A percentile compares a stretch with the other conserved stretches of the same genome.
phyloP scores from a whole-genome alignment of 2,888 invertebrate genomes.

The Trissolcus brochymenae region DNA sequence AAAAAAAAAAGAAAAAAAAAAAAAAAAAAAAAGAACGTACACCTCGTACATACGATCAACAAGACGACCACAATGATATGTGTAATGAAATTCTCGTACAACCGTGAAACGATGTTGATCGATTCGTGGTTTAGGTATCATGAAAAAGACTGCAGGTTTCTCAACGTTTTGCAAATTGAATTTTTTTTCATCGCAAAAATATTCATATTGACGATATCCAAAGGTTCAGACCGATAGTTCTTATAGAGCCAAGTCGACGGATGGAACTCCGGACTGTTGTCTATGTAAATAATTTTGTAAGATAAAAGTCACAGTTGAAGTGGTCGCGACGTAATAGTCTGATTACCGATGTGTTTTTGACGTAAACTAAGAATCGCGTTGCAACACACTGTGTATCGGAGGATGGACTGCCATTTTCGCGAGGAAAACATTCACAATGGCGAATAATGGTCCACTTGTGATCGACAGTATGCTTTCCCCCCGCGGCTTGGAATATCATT shows the following conservation, averaged over 20 bases:
- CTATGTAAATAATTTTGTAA: conserved; percentile 51
- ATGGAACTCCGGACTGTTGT: conserved; percentile 29
- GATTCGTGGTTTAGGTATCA: neutral
- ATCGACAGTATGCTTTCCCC: conserved; percentile 38
- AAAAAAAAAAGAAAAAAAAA: too few relatives aligned
- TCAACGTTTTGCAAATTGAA: neutral
- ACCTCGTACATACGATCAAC: conserved; percentile 30
- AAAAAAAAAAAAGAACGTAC: conserved; percentile 10
- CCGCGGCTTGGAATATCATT: conserved; percentile 37
- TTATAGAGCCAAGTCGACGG: conserved; percentile 13
- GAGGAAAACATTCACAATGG: conserved; percentile 46
- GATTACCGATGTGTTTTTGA: conserved; percentile 53
- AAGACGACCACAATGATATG: conserved; percentile 37
- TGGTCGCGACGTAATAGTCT: conserved; percentile 46
- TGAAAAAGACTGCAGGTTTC: neutral
- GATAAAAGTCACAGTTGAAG: conserved; percentile 49
- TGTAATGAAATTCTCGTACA: conserved; percentile 42
- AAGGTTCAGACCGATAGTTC: conserved; percentile 27
- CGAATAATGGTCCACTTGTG: conserved; percentile 50
- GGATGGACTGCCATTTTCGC: conserved; percentile 44
- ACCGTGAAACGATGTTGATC: conserved; percentile 33
- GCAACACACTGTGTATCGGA: conserved; percentile 41
- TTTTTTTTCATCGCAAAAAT: neutral
- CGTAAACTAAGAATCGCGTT: conserved; percentile 35
- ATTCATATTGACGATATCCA: conserved; percentile 21